phyloP scores from a whole-genome alignment of 2,113 vertebrate genomes.

The Sapayoa aenigma region DNA sequence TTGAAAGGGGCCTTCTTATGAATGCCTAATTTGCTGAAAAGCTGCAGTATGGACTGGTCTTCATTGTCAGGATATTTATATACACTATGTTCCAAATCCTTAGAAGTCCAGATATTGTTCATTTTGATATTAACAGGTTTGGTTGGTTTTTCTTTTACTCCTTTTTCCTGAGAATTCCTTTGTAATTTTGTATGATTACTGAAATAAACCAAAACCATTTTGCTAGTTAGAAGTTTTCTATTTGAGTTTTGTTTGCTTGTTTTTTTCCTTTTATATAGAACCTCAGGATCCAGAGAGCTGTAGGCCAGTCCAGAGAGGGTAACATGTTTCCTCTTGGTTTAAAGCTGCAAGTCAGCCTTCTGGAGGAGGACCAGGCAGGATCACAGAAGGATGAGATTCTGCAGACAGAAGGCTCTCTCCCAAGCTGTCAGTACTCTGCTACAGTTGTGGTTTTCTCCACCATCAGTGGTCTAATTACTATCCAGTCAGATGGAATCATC shows the following conservation, averaged over 20 bases:
- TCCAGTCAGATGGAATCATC: conserved; percentile 83
- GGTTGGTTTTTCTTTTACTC: neutral
- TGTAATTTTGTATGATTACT: neutral
- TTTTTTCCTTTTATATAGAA: conserved; percentile 63
- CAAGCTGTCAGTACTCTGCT: conserved; percentile 71
- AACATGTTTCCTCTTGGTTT: conserved; percentile 82
- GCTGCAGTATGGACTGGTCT: neutral
- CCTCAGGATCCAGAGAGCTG: conserved; percentile 80
- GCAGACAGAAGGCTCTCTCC: neutral
- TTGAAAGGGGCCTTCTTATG: neutral
- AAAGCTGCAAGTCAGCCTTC: conserved; percentile 72
- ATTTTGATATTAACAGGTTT: neutral
- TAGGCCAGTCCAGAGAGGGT: conserved; percentile 75
- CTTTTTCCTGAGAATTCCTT: neutral
- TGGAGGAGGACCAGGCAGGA: neutral
- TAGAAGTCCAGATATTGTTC: neutral
- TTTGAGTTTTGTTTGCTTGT: neutral
- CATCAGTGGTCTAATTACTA: conserved; percentile 83
- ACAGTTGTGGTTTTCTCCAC: conserved; percentile 82
- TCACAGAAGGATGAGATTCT: neutral
- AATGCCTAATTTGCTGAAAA: neutral
- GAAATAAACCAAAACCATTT: neutral
- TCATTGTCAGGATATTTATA: neutral
- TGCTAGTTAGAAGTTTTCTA: neutral
- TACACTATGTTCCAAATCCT: neutral